Conservation (phyloP, 2,888 invertebrate genomes). For the Trachelus tabidus region DNA sequence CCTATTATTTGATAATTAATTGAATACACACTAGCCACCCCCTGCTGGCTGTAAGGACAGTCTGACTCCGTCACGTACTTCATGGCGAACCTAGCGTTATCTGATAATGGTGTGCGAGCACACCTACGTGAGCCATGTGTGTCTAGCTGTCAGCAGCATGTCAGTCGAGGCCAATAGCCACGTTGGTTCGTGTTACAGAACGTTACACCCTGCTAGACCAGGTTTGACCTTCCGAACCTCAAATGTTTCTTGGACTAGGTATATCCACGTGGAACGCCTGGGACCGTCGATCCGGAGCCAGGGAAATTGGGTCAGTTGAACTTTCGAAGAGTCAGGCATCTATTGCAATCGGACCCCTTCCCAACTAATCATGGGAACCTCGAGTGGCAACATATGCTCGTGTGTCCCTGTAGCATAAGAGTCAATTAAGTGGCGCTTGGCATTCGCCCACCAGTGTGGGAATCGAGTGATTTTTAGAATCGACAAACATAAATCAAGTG, state of each 20-base stretch:
- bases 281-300: neutral
- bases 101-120: neutral
- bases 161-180: slow-evolving; percentile 14
- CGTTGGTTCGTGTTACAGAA: slow-evolving; percentile 23
- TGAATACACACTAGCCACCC: slow-evolving; percentile 18
- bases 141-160: slow-evolving; percentile 17
- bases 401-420: slow-evolving; percentile 22
- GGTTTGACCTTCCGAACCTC: neutral
- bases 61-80: neutral
- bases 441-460: slow-evolving; percentile 43
- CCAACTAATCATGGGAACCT: slow-evolving; percentile 48
- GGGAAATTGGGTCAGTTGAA: neutral
- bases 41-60: neutral
- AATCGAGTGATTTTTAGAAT: slow-evolving; percentile 55
- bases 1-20: slow-evolving; percentile 30
- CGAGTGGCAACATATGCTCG: slow-evolving; percentile 52
- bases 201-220: neutral
- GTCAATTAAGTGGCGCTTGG: slow-evolving; percentile 44
- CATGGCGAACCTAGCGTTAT: neutral
- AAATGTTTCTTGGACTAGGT: neutral
- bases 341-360: neutral
- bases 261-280: neutral
- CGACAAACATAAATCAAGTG: slow-evolving; percentile 60
- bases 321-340: neutral
- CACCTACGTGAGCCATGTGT: slow-evolving; percentile 8